These are phyloP conservation scores for Napeogenes sylphis DNA, from an alignment of 2,888 invertebrate species.

Conservation along the genomic window DNA sequence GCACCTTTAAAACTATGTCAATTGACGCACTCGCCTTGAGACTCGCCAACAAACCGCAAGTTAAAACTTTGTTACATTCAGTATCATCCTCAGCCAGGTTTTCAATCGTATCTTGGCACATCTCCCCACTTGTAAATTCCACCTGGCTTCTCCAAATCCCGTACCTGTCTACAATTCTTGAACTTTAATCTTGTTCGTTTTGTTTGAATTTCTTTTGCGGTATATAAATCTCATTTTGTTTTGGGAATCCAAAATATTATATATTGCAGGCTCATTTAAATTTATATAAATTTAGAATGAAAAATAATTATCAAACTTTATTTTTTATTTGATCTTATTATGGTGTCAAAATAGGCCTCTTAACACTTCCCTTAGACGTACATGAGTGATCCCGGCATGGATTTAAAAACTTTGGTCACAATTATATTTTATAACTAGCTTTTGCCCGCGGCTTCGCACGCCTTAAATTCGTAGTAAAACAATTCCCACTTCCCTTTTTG, in stretches of 20 bases:
- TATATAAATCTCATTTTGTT: conserved; percentile 19
- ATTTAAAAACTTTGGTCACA: too few species aligned
- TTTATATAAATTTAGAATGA: neutral
- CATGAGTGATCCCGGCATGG: too few species aligned
- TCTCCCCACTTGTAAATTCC: conserved; percentile 34
- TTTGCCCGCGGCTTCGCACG: too few species aligned
- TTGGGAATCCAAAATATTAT: neutral
- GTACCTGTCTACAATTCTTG: conserved; percentile 32
- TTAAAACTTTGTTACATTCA: conserved; percentile 24
- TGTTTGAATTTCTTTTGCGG: conserved; percentile 19
- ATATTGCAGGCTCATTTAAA: neutral
- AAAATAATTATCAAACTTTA: too few species aligned
- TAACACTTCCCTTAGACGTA: too few species aligned
- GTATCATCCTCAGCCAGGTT: conserved; percentile 31
- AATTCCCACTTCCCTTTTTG: too few species aligned
- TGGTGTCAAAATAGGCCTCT: too few species aligned
- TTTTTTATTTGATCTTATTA: too few species aligned
- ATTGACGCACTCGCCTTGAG: conserved; percentile 16
- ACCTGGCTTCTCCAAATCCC: conserved; percentile 34
- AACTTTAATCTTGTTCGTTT: conserved; percentile 36
- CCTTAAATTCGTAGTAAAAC: too few species aligned
- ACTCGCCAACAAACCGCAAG: conserved; percentile 20
- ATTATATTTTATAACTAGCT: too few species aligned
- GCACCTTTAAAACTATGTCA: conserved; percentile 5
- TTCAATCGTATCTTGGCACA: conserved; percentile 32